Base-by-base conservation (phyloP, 2,888 invertebrate species). In the Platypus cylindrus region DNA sequence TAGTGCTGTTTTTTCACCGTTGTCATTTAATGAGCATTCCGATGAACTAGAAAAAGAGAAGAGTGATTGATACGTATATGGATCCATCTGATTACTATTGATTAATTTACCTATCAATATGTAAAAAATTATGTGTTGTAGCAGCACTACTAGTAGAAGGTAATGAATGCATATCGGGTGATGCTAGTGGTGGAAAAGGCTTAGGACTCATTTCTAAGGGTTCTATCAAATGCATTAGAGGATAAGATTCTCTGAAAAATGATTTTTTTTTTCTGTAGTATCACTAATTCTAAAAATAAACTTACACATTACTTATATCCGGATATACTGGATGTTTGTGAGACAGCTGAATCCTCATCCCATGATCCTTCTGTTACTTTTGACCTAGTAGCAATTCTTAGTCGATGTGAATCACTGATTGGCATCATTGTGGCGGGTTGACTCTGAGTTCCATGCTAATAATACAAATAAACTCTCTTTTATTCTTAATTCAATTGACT, bases 301-400 rank as follows among this genome's bases (percentile, higher is more conserved):
- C 3, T 7, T 20, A 20, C 9, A 5, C 20, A 20, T 7, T 33
- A 48, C 46, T 49, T 67, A 60, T 85, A 85, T 41, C 85, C 87
- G 1, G 86, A 87, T 12, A 86, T 87, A 47, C 85, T 86, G 1
- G 86, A 85, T 1, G 83, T 84, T 58, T 82, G 80, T 3, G 83
- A 83, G 39, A 82, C 68, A 28, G 64, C 63, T 45, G 68, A 73
- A 56, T 81, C 78, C 55, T 83, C 83, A 58, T 84, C 83, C 73
- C 80, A 83, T 0, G 81, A 82, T 3, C 80, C 73, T 59, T 83
- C 83, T 0, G 75, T 70, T 8, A 48, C 45, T 45, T 55, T 55
- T 15, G 48, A 50, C 30, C 61, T 51, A 15, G 53, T 55, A 1
- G 58, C 53, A 14, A 62, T 61, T 14, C 62, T 45, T 22, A 62